A percentile compares a stretch with the other conserved stretches of the same genome.
These are phyloP conservation scores for Gryon sp. DNA, from an alignment of 1,140 invertebrate species.

Conservation along the genomic window DNA sequence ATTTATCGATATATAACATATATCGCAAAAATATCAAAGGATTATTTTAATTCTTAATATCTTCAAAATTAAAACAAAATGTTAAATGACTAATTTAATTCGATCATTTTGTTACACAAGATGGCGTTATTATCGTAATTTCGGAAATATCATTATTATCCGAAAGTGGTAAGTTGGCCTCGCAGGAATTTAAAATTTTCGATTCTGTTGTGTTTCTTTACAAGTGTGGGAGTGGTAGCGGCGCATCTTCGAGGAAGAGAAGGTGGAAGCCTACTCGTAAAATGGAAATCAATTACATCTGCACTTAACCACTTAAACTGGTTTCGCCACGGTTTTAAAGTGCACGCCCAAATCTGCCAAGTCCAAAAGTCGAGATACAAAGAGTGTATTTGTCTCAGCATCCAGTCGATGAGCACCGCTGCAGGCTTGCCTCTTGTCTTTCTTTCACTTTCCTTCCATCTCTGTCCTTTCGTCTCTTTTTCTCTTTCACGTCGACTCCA, in stretches of 20 bases:
- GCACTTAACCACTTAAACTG: slow-evolving; percentile 80
- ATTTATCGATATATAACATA: too few relatives aligned
- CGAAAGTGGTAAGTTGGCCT: not conserved
- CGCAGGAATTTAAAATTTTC: slow-evolving; percentile 14
- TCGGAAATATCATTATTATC: slow-evolving; percentile 35
- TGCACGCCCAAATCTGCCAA: slow-evolving; percentile 39
- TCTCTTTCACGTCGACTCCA: slow-evolving; percentile 20
- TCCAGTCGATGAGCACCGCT: slow-evolving; percentile 76
- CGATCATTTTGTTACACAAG: not conserved
- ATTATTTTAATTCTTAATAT: too few relatives aligned
- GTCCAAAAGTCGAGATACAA: slow-evolving; percentile 40
- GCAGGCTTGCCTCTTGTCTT: slow-evolving; percentile 64
- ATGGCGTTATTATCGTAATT: slow-evolving; percentile 19
- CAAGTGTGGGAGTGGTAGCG: slow-evolving; percentile 20
- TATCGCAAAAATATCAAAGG: too few relatives aligned
- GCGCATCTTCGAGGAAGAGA: slow-evolving; percentile 56
- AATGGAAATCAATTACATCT: slow-evolving; percentile 81
- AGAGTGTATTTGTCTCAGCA: slow-evolving; percentile 58
- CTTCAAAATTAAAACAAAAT: too few relatives aligned
- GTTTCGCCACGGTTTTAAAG: slow-evolving; percentile 79
- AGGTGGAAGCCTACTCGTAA: slow-evolving; percentile 74
- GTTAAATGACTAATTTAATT: not conserved
- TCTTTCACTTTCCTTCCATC: slow-evolving; percentile 24
- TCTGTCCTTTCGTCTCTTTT: slow-evolving; percentile 47
- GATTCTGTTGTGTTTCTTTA: not conserved